These are phyloP conservation scores for Lytechinus variegatus DNA, from an alignment of 35 echinoderm and acorn worm genomes.

Conservation along the genomic window DNA sequence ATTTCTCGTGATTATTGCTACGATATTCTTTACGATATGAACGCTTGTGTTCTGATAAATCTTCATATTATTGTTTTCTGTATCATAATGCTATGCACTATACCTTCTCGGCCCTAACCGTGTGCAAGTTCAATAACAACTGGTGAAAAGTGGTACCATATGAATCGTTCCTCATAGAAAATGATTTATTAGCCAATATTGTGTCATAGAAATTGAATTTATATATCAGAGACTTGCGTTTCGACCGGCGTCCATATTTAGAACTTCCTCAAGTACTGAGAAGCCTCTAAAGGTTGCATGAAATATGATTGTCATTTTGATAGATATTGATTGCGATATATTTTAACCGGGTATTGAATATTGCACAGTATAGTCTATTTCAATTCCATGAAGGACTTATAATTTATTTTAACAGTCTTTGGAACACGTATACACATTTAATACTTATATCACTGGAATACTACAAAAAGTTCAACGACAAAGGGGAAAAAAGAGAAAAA, in stretches of 20 bases:
- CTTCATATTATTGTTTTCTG: not conserved
- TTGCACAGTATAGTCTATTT: not conserved
- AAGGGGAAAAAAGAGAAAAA: too few relatives aligned
- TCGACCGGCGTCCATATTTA: not conserved
- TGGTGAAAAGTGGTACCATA: not conserved
- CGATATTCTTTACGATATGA: not conserved
- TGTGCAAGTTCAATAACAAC: not conserved
- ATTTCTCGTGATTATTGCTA: not conserved
- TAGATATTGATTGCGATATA: not conserved
- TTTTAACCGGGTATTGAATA: not conserved
- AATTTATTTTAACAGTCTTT: too few relatives aligned
- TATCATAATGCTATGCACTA: not conserved
- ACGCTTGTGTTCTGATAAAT: not conserved
- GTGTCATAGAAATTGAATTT: not conserved
- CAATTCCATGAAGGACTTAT: too few relatives aligned
- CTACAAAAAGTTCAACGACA: too few relatives aligned
- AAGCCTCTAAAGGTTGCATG: not conserved
- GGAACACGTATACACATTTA: too few relatives aligned
- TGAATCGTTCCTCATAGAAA: not conserved
- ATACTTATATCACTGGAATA: too few relatives aligned
- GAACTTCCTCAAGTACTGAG: not conserved
- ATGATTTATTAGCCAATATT: slow-evolving; percentile 20
- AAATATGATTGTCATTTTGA: not conserved
- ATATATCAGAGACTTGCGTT: not conserved
- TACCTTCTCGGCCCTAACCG: not conserved